Evolutionary conservation across 2,888 invertebrate species (phyloP).

Genomic region (Epicampocera succincta): DNA sequence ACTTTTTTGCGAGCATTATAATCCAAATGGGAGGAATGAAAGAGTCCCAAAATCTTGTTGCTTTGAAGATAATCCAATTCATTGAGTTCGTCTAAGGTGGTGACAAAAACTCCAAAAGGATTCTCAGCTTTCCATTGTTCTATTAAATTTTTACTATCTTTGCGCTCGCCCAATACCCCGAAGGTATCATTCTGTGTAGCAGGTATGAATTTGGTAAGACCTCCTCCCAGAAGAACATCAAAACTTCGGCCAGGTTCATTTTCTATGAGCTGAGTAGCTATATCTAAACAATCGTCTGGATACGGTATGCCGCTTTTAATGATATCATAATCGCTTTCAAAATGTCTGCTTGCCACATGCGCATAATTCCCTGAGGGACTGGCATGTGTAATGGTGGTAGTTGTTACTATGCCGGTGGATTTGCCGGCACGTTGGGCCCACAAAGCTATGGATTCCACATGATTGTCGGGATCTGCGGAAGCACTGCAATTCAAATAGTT

Average conservation of each 20-base stretch:
- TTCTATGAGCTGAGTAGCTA: slow-evolving; percentile 88
- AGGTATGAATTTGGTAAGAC: slow-evolving; percentile 86
- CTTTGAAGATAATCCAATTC: slow-evolving; percentile 80
- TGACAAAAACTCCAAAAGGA: slow-evolving; percentile 83
- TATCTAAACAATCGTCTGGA: slow-evolving; percentile 84
- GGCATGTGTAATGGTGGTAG: slow-evolving; percentile 90
- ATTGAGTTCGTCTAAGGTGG: slow-evolving; percentile 83
- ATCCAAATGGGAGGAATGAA: slow-evolving; percentile 82
- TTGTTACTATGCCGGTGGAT: slow-evolving; percentile 87
- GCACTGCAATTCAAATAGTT: slow-evolving; percentile 85
- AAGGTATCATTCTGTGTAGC: slow-evolving; percentile 80
- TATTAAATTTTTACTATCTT: slow-evolving; percentile 86
- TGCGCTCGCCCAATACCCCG: slow-evolving; percentile 83
- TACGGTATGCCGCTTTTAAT: slow-evolving; percentile 44
- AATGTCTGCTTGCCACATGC: slow-evolving; percentile 85
- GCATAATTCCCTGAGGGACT: slow-evolving; percentile 87
- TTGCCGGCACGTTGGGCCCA: slow-evolving; percentile 86
- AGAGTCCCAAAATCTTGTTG: slow-evolving; percentile 84
- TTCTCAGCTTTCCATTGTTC: slow-evolving; percentile 85
- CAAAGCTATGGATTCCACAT: slow-evolving; percentile 85
- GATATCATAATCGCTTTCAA: slow-evolving; percentile 87
- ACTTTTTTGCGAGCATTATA: slow-evolving; percentile 83
- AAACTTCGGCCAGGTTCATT: slow-evolving; percentile 86
- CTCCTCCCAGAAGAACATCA: slow-evolving; percentile 90
- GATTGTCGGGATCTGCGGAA: slow-evolving; percentile 83